Percentiles rank a stretch among this genome's conserved stretches.
Conservation (phyloP, 2,888 invertebrate species). For the Acrocyrtus sp. region DNA sequence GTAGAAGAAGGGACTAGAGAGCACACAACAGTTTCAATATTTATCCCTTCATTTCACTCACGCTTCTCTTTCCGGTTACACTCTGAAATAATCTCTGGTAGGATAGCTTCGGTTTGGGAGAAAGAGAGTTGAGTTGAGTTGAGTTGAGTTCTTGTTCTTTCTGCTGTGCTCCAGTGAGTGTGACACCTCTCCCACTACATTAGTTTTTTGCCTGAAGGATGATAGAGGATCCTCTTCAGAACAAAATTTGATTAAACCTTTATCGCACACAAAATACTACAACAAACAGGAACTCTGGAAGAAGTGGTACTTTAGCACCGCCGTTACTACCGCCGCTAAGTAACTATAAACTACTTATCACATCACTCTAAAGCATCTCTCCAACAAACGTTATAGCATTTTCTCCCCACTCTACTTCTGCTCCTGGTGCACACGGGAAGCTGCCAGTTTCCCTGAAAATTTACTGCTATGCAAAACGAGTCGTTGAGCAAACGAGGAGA, state of each 20-base stretch:
- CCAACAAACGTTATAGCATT: background rate
- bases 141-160: no score
- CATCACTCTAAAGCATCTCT: no score
- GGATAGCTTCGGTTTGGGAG: no score
- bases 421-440: no score
- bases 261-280: constrained; percentile 13
- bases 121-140: no score
- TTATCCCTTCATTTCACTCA: background rate
- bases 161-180: constrained; percentile 6
- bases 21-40: background rate
- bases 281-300: background rate
- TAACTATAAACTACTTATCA: no score
- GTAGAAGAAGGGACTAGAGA: no score
- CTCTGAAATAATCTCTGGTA: background rate
- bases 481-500: background rate
- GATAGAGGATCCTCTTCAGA: background rate
- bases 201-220: constrained; percentile 12
- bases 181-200: constrained; percentile 12
- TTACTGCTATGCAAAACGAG: background rate
- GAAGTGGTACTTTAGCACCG: background rate
- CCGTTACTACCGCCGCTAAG: no score
- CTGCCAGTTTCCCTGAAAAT: constrained; percentile 5
- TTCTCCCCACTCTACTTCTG: background rate
- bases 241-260: constrained; percentile 44
- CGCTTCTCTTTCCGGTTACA: background rate